Evolutionary conservation across 2,797 vertebrate species (phyloP).

Genomic region (Sebastes iracundus): DNA sequence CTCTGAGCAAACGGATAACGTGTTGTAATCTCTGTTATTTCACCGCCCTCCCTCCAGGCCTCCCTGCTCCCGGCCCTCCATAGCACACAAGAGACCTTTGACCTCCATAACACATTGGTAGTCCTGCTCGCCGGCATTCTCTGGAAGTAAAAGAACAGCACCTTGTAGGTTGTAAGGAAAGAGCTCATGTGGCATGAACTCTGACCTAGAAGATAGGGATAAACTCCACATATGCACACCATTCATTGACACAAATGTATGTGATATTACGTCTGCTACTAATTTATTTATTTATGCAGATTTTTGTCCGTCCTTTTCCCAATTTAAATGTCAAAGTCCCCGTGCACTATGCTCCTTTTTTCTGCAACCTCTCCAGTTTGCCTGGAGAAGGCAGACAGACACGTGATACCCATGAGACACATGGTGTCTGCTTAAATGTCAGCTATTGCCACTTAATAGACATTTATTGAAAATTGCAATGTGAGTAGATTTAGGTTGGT

Average conservation of each 20-base stretch:
- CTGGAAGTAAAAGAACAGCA: not conserved
- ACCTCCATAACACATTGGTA: slow-evolving; percentile 12
- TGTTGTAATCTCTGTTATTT: slow-evolving; percentile 38
- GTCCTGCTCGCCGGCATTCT: not conserved
- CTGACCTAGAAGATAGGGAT: slow-evolving; percentile 16
- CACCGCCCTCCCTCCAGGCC: not conserved
- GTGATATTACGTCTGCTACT: not conserved
- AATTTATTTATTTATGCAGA: not conserved
- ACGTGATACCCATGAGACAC: not conserved
- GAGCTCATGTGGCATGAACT: slow-evolving; percentile 17
- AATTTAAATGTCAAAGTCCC: not conserved
- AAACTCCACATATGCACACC: not conserved
- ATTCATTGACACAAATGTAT: not conserved
- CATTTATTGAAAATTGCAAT: not conserved
- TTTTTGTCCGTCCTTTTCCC: not conserved
- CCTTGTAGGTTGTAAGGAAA: not conserved
- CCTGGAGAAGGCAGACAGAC: not conserved
- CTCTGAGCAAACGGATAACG: slow-evolving; percentile 26
- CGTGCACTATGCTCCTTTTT: no score
- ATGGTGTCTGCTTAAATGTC: not conserved
- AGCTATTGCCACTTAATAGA: not conserved
- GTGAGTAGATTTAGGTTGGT: not conserved
- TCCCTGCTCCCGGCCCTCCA: not conserved
- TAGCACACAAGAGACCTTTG: slow-evolving; percentile 31
- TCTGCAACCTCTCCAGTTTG: not conserved